These are phyloP conservation scores for Lepeophtheirus nordmannii DNA, from an alignment of 2,888 invertebrate genomes.

Conservation along the genomic window DNA sequence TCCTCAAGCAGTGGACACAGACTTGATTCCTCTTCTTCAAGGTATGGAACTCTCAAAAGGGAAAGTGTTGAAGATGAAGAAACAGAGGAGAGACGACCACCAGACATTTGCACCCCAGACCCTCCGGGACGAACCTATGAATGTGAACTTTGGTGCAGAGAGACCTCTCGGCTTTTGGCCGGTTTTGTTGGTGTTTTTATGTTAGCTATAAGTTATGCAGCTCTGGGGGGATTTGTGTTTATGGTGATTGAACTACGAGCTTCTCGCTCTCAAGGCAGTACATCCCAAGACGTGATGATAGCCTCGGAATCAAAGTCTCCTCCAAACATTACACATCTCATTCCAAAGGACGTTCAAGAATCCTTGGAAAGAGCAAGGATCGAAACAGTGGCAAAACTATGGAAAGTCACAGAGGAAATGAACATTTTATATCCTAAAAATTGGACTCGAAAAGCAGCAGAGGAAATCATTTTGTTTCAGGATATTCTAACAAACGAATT, in stretches of 20 bases:
- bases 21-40: not conserved
- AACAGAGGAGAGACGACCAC: not conserved
- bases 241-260: not conserved
- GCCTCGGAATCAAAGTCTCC: not conserved
- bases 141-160: constrained; percentile 6
- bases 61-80: not conserved
- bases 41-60: too few relatives aligned
- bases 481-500: constrained; percentile 31
- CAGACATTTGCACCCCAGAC: not conserved
- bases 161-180: constrained; percentile 1
- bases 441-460: constrained; percentile 36
- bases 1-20: not conserved
- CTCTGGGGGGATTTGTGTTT: not conserved
- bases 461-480: constrained; percentile 30
- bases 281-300: too few relatives aligned
- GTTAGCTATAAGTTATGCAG: constrained; percentile 5
- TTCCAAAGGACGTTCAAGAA: not conserved
- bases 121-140: constrained; percentile 7
- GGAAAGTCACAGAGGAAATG: constrained; percentile 33
- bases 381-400: constrained; percentile 30
- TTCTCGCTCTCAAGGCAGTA: not conserved
- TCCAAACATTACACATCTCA: constrained; percentile 1
- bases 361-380: not conserved
- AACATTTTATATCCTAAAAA: constrained; percentile 34
- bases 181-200: constrained; percentile 1